Percentiles rank a stretch among this genome's conserved stretches.
These are phyloP conservation scores for Hirudinaria manillensis DNA, from an alignment of 2,888 invertebrate genomes.

Conservation along the genomic window DNA sequence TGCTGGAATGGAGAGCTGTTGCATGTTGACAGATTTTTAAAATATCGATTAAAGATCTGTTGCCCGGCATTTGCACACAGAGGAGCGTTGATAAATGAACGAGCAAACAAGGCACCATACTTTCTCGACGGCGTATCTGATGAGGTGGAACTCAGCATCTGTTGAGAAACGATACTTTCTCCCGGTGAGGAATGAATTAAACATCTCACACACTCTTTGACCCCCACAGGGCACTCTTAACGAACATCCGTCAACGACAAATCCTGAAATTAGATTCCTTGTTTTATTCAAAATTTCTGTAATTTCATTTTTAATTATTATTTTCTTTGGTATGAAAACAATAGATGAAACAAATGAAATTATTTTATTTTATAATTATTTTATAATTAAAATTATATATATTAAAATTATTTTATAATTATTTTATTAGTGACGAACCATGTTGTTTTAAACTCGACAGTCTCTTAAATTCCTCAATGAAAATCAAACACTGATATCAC, in stretches of 20 bases:
- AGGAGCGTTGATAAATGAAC: too few relatives aligned
- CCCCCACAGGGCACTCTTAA: slow-evolving; percentile 59
- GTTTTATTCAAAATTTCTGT: too few relatives aligned
- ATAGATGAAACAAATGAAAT: neutral
- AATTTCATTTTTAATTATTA: neutral
- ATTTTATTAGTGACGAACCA: neutral
- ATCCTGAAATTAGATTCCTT: slow-evolving; percentile 44
- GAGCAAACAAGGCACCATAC: slow-evolving; percentile 42
- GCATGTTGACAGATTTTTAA: too few relatives aligned
- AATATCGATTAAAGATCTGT: too few relatives aligned
- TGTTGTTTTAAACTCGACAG: too few relatives aligned
- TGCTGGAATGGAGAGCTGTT: too few relatives aligned
- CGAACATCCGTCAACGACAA: slow-evolving; percentile 56
- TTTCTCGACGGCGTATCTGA: slow-evolving; percentile 57
- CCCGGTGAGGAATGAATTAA: slow-evolving; percentile 54
- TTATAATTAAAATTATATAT: neutral
- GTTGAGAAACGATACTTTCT: slow-evolving; percentile 51
- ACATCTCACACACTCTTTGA: slow-evolving; percentile 55
- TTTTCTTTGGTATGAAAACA: neutral
- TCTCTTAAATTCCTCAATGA: too few relatives aligned
- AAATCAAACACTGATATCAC: too few relatives aligned
- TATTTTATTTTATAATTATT: neutral
- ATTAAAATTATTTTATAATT: neutral
- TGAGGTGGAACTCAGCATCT: slow-evolving; percentile 56
- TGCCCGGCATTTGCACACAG: too few relatives aligned